These are phyloP conservation scores for Rhogogaster chlorosoma DNA, from an alignment of 2,888 invertebrate species.

Conservation along the genomic window DNA sequence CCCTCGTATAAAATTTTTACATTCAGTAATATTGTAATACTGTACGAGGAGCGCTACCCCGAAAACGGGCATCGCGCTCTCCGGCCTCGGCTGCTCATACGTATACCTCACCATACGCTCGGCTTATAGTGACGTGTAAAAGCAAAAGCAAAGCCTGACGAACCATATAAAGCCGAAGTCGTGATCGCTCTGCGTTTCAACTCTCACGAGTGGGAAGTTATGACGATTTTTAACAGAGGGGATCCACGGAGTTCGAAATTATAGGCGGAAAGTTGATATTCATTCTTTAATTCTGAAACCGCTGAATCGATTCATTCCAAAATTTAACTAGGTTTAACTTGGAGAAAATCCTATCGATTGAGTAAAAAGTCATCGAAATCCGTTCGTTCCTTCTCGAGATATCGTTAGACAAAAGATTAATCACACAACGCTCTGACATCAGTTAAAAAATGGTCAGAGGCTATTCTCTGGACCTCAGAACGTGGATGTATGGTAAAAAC, in stretches of 20 bases:
- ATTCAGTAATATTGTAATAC: not conserved
- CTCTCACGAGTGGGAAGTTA: conserved; percentile 2
- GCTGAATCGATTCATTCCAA: too few relatives aligned
- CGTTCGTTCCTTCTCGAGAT: too few relatives aligned
- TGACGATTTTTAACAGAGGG: not conserved
- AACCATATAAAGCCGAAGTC: conserved; percentile 46
- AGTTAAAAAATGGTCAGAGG: too few relatives aligned
- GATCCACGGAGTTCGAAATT: not conserved
- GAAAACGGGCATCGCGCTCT: not conserved
- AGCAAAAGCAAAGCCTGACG: conserved; percentile 44
- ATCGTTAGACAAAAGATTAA: too few relatives aligned
- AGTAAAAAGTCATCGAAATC: too few relatives aligned
- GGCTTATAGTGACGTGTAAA: conserved; percentile 27
- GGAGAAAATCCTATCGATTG: too few relatives aligned
- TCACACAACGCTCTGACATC: too few relatives aligned
- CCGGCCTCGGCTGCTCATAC: not conserved
- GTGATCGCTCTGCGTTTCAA: not conserved
- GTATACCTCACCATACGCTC: not conserved
- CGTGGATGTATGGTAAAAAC: too few relatives aligned
- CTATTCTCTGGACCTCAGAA: too few relatives aligned
- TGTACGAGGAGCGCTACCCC: not conserved
- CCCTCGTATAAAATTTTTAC: not conserved
- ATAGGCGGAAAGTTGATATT: too few relatives aligned
- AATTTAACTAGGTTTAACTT: too few relatives aligned
- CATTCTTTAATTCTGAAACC: too few relatives aligned